Evolutionary conservation across 2,888 invertebrate species (phyloP).

Genomic region (Eupithecia dodoneata): DNA sequence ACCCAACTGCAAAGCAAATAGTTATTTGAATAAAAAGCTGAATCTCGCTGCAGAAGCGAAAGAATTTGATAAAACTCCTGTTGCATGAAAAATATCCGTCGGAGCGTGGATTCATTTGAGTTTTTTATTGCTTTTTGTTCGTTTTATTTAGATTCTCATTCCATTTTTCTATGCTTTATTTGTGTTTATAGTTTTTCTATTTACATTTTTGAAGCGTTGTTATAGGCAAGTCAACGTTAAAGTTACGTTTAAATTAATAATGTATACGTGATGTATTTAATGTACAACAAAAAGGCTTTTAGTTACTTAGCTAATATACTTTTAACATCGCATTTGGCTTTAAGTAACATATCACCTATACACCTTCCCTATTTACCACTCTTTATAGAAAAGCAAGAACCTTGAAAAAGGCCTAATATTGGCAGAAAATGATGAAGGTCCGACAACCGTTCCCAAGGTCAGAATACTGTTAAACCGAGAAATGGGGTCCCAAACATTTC

Average conservation of each 20-base stretch:
- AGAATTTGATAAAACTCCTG: conserved; percentile 40
- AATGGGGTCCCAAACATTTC: conserved; percentile 45
- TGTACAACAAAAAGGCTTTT: too few relatives aligned
- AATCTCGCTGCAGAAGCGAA: conserved; percentile 22
- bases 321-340: background rate
- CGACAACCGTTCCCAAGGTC: conserved; percentile 38
- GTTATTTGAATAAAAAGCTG: conserved; percentile 37
- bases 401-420: background rate
- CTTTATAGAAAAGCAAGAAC: background rate
- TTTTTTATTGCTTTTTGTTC: conserved; percentile 3
- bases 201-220: background rate
- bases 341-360: background rate
- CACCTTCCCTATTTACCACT: background rate
- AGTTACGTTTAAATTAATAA: background rate
- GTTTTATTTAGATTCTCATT: conserved; percentile 9
- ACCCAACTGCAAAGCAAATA: conserved; percentile 10
- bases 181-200: background rate
- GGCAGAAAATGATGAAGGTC: conserved; percentile 15
- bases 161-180: conserved; percentile 6
- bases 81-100: conserved; percentile 38
- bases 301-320: too few relatives aligned
- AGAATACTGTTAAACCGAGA: conserved; percentile 41
- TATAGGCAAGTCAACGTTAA: background rate
- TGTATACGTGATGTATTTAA: too few relatives aligned
- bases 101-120: conserved; percentile 21